Evolutionary conservation across 2,888 invertebrate species (phyloP), one percentile per base, ranked within the genome.

Genomic region (Oxyteleia sp.): DNA sequence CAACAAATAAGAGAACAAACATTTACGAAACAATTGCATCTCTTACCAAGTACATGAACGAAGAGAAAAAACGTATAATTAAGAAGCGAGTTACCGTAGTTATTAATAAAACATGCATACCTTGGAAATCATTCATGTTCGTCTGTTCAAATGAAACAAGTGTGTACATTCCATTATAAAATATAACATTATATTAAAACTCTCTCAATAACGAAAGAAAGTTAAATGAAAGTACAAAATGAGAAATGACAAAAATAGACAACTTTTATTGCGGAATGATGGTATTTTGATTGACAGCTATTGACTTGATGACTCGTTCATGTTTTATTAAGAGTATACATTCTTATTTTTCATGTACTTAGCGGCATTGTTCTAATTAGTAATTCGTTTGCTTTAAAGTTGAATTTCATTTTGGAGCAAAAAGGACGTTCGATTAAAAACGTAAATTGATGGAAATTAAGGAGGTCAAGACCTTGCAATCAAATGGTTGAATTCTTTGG

Each of bases 61-160:
- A 47, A 55, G 47, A 59, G 11, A 45, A 13, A 53, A 55, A 71
- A 49, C 23, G 16, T n/a, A 35, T 15, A 75, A 75, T 18, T 32
- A 47, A 35, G 47, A 57, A 43, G 5, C 26, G 8, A 41, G 15
- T 72, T 38, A 26, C 1, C 23, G 4, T 80, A 84, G 64, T 82
- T n/a, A 87, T 66, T 78, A 86, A 82, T 80, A 88, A 86, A 79
- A 86, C 86, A 86, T 76, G 68, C 68, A 76, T 59, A 76, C 66
- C 57, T 57, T 64, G 13, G 11, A 55, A 57, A 57, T 64, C 18
- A 26, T 57, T 45, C 13, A n/a, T n/a, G 49, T 49, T 64, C 15
- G 18, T 64, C 47, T 64, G 64, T 75, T 23, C 26, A 59, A 76
- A 68, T 23, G 18, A 75, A 75, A 63, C 11, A 76, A 66, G 51